These are phyloP conservation scores for Ellobium chinense DNA, from an alignment of 2,888 invertebrate species.

Conservation along the genomic window DNA sequence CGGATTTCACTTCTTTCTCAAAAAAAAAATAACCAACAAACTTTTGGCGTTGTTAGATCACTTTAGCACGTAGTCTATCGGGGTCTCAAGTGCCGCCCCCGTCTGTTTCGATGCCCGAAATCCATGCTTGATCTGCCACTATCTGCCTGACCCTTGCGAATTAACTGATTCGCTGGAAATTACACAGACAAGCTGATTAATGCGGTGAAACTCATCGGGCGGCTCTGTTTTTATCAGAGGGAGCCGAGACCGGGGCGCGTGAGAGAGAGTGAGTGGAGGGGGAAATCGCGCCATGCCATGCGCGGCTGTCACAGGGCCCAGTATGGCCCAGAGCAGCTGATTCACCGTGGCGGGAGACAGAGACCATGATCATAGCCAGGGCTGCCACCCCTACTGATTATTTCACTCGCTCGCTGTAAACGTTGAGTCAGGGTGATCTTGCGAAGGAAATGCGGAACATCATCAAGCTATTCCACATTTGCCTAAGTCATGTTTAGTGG, in stretches of 20 bases:
- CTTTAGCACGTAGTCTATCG: conserved; percentile 9
- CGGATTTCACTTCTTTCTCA: too few relatives aligned
- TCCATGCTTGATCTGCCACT: conserved; percentile 30
- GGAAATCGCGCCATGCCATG: background rate
- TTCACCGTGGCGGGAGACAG: too few relatives aligned
- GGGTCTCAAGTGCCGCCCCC: conserved; percentile 31
- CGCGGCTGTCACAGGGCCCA: too few relatives aligned
- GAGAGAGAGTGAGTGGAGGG: too few relatives aligned
- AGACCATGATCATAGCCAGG: too few relatives aligned
- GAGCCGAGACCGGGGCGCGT: too few relatives aligned
- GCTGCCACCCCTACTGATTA: too few relatives aligned
- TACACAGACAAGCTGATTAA: conserved; percentile 38
- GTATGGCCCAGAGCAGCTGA: too few relatives aligned
- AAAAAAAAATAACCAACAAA: too few relatives aligned
- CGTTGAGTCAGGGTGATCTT: too few relatives aligned
- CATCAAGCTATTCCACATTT: background rate
- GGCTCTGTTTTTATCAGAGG: conserved; percentile 8
- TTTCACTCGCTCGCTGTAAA: too few relatives aligned
- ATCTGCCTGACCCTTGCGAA: conserved; percentile 27
- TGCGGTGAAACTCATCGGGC: conserved; percentile 32
- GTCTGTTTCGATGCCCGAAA: conserved; percentile 27
- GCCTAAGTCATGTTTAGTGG: too few relatives aligned
- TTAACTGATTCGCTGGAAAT: conserved; percentile 41
- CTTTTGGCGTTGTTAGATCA: conserved; percentile 17
- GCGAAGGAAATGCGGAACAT: background rate